phyloP scores from a whole-genome alignment of 2,113 vertebrate species.

The Calonectris borealis region DNA sequence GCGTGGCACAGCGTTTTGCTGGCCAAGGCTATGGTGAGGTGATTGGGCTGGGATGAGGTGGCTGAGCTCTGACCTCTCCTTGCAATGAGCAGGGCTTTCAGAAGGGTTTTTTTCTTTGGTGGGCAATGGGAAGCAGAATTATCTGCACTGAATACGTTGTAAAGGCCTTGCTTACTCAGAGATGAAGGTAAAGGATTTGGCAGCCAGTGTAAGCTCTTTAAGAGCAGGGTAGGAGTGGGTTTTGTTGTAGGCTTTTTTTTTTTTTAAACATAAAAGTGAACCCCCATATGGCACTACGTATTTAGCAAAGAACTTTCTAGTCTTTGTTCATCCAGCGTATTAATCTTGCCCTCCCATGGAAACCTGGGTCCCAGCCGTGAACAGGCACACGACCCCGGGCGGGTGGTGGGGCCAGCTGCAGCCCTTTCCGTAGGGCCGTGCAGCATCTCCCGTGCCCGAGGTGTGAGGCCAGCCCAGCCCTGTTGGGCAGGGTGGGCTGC shows the following conservation, averaged over 20 bases:
- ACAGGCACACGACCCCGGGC: neutral
- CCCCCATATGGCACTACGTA: neutral
- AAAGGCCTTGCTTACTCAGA: neutral
- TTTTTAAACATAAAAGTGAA: neutral
- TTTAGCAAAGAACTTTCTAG: neutral
- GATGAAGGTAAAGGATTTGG: neutral
- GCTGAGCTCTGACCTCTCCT: neutral
- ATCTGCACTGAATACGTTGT: accelerated
- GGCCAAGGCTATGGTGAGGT: accelerated
- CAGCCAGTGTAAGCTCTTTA: neutral
- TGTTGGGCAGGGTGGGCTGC: neutral
- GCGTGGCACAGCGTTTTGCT: accelerated
- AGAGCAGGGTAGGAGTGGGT: neutral
- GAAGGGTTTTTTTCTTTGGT: too few relatives aligned
- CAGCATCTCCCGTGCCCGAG: neutral
- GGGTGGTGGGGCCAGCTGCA: neutral
- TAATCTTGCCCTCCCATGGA: neutral
- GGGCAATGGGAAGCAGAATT: neutral
- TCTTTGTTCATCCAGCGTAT: neutral
- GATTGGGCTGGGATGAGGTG: neutral
- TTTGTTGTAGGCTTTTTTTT: neutral
- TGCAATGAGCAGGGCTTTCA: neutral
- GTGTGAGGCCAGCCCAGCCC: neutral
- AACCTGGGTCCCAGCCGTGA: neutral
- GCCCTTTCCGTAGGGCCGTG: neutral